Evolutionary conservation across 2,113 vertebrate genomes (phyloP), one percentile per base, ranked within the genome.

Genomic region (Muntiacus reevesi): DNA sequence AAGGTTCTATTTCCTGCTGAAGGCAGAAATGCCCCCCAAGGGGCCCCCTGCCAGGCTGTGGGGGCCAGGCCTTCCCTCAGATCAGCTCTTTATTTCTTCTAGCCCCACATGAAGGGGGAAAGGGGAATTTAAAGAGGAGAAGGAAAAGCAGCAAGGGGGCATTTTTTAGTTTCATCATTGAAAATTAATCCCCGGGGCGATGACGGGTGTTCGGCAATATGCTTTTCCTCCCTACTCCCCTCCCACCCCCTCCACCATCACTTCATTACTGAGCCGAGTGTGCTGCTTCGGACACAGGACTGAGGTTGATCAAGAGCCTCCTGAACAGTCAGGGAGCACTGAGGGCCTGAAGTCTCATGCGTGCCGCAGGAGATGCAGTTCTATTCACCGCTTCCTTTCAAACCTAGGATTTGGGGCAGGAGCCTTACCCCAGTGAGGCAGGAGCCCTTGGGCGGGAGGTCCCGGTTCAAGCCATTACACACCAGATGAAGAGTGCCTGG

Each of bases 341-440:
- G 9, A 74, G 40, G 36, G 6, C 30, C 52, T 57, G 12, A 60
- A 25, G 33, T 76, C 28, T 71, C 60, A 0, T 16, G 71, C 2
- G 40, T 13, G 52, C 40, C 21, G 7, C 8, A 45, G 64, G 55
- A n/a, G 40, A 30, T 33, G 14, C 27, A 23, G 1, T 43, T 45
- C 23, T 40, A 87, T 64, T 90, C 30, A 6, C 0, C 1, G 23
- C 16, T n/a, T 67, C 50, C 52, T 40, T 94, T 89, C n/a, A 30
- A 36, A 45, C 55, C 21, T 55, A 40, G 91, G 45, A 11, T 33
- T 60, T 28, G 71, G 12, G 1, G 76, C 47, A 27, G 9, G 2
- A 59, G 45, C 54, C 25, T 86, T 28, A 0, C 25, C 21, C 67
- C 40, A 8, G 1, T 23, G 28, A 28, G 13, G 4, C 0, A 1